phyloP scores from a whole-genome alignment of 2,797 vertebrate species.

The Petrocephalus sullivani region DNA sequence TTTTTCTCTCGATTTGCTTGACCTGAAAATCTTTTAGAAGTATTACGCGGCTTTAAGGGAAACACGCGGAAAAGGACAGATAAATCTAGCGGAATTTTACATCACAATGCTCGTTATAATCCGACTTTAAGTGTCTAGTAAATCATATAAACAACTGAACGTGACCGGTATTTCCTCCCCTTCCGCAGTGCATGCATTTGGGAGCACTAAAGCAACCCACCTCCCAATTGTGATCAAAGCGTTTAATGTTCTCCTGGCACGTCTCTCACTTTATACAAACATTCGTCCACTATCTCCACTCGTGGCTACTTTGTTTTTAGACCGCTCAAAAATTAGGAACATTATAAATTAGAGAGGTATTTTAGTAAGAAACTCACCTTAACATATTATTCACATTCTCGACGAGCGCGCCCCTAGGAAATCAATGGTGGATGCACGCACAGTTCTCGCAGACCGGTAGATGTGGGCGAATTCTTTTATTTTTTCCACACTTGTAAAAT shows the following conservation, averaged over 20 bases:
- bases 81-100: not conserved
- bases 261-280: not conserved
- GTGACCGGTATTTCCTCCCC: constrained; percentile 8
- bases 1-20: not conserved
- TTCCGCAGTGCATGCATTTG: not conserved
- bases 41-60: not conserved
- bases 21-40: not conserved
- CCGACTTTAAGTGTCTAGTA: not conserved
- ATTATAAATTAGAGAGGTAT: constrained; percentile 34
- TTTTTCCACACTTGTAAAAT: constrained; percentile 66
- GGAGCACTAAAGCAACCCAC: not conserved
- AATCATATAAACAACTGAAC: constrained; percentile 19
- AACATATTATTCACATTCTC: constrained; percentile 59
- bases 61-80: not conserved
- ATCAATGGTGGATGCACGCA: constrained; percentile 61
- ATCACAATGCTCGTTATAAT: constrained; percentile 4
- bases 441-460: constrained; percentile 55
- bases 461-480: constrained; percentile 57
- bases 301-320: not conserved
- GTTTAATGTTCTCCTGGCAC: not conserved
- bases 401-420: constrained; percentile 56
- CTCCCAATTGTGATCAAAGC: not conserved
- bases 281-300: not conserved
- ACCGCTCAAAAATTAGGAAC: not conserved
- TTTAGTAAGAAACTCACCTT: constrained; percentile 73